Conservation (phyloP, 1,140 invertebrate genomes). For the Neocloeon triangulifer region DNA sequence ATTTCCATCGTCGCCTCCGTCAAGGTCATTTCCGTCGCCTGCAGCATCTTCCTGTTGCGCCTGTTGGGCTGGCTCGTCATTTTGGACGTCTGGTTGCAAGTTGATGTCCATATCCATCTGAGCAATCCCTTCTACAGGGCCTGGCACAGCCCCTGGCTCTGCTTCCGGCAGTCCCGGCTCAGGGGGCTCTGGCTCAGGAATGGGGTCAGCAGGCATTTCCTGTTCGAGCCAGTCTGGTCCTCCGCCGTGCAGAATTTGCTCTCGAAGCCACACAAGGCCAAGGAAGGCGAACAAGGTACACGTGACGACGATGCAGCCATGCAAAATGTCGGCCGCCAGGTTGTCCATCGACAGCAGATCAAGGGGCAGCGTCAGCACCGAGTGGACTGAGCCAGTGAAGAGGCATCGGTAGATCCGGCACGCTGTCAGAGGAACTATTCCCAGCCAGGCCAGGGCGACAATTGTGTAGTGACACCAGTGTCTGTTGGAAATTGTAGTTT, state of each 20-base stretch:
- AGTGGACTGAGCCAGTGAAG: slow-evolving; percentile 35
- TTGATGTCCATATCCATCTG: slow-evolving; percentile 14
- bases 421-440: slow-evolving; percentile 90
- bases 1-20: slow-evolving; percentile 26
- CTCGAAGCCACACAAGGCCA: slow-evolving; percentile 86
- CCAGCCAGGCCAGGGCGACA: slow-evolving; percentile 91
- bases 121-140: slow-evolving; percentile 4
- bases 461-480: slow-evolving; percentile 90
- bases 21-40: slow-evolving; percentile 13
- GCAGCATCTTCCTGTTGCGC: slow-evolving; percentile 10
- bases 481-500: no score
- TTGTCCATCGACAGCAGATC: slow-evolving; percentile 88
- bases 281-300: slow-evolving; percentile 95
- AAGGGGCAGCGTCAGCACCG: slow-evolving; percentile 61
- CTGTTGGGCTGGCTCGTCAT: slow-evolving; percentile 3
- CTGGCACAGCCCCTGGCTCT: background rate
- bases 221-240: slow-evolving; percentile 85
- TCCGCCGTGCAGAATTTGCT: slow-evolving; percentile 93
- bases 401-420: slow-evolving; percentile 84
- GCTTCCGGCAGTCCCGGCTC: slow-evolving; percentile 10
- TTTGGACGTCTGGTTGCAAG: background rate
- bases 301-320: slow-evolving; percentile 89
- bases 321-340: slow-evolving; percentile 77
- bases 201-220: slow-evolving; percentile 15
- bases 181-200: slow-evolving; percentile 18